Evolutionary conservation across 2,797 vertebrate genomes (phyloP), one percentile per base, ranked within the genome.

Genomic region (Dendrocincla fuliginosa): DNA sequence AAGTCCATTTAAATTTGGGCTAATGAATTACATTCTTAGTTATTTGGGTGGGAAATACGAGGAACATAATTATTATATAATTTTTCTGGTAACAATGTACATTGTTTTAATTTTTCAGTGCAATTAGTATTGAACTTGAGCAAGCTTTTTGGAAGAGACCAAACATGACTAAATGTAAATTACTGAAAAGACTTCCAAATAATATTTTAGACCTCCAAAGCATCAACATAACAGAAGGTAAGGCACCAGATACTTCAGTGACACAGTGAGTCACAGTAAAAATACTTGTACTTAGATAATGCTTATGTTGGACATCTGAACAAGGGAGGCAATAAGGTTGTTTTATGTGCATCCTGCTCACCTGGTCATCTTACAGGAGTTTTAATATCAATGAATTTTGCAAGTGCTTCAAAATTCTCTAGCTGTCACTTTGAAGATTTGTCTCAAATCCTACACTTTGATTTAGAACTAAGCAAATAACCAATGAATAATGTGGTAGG

Each of bases 101-200:
- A 16, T 9, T 13, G 24, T 64, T 75, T 87, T 35, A 47, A 57
- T 95, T 92, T 96, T 84, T 74, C 89, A 98, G 97, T 90, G 92
- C 71, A 55, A 97, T 98, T 89, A 94, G 32, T 86, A 85, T 97
- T 28, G 65, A 80, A 24, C 96, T 84, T 18, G 89, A 95, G 52
- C 82, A 74, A 81, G 57, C 96, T 78, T 96, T 94, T 16, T 98
- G 98, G 98, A 96, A 93, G 89, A 95, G 95, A 69, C 95, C 96
- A 56, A 93, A 94, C 41, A 24, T 96, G 65, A 92, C 89, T 35
- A 60, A 87, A 86, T 98, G 97, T 74, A 87, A 84, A 33, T 88
- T 97, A 65, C 73, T 98, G 83, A 24, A 95, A 87, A 78, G 22
- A 22, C 90, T 98, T 86, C 97, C 97, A 76, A 52, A 95, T 89